Percentiles rank a stretch among this genome's conserved stretches.
Evolutionary conservation across 2,888 invertebrate genomes (phyloP).

Genomic region (Sthenelais limicola): DNA sequence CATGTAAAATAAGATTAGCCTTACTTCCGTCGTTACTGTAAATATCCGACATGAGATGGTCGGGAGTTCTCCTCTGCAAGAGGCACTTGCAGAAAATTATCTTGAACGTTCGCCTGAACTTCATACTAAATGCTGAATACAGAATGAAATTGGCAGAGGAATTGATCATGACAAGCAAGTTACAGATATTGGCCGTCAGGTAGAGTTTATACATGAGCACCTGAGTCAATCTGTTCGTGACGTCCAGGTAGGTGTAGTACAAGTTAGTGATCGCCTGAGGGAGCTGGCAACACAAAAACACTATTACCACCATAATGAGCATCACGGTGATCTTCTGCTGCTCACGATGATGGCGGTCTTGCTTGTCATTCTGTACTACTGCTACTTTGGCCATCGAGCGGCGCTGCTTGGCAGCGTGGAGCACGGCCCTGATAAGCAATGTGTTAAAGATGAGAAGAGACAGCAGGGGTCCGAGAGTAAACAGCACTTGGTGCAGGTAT

Average conservation of each 20-base stretch:
- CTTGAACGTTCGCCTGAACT: conserved; percentile 53
- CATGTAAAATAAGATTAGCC: conserved; percentile 37
- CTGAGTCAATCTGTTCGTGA: conserved; percentile 47
- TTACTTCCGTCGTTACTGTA: conserved; percentile 38
- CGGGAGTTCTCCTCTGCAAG: conserved; percentile 4
- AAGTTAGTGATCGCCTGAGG: conserved; percentile 78
- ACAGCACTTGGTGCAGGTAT: conserved; percentile 66
- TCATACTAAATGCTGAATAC: conserved; percentile 81
- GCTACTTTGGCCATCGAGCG: conserved; percentile 64
- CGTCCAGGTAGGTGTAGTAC: conserved; percentile 68
- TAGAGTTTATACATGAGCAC: conserved; percentile 49
- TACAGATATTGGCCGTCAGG: conserved; percentile 81
- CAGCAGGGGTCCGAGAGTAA: conserved; percentile 80
- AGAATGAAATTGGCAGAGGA: conserved; percentile 84
- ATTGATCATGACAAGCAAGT: conserved; percentile 81
- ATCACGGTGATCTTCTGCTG: conserved; percentile 81
- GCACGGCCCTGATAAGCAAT: conserved; percentile 78
- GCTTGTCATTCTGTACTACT: conserved; percentile 73
- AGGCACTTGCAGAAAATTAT: conserved; percentile 49
- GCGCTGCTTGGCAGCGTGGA: conserved; percentile 60
- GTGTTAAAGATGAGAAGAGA: conserved; percentile 83
- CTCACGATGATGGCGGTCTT: conserved; percentile 55
- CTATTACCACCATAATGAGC: conserved; percentile 82
- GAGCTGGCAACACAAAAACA: conserved; percentile 83
- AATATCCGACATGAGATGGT: conserved; percentile 33